Percentiles rank a stretch among this genome's conserved stretches.
Conservation (phyloP, 2,888 invertebrate genomes). For the Ditula angustiorana region DNA sequence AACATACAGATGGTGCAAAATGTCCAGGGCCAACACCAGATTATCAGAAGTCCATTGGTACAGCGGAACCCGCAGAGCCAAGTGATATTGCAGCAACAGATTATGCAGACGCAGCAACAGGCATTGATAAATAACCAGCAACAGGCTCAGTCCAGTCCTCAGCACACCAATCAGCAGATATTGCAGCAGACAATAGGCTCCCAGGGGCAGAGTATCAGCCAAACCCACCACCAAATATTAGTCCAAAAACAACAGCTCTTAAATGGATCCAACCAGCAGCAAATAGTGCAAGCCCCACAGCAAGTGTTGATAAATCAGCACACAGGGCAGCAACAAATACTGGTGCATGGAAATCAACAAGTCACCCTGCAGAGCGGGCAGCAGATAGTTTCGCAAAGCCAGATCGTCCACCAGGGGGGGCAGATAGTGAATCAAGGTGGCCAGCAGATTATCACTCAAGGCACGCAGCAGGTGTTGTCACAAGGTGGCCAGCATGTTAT, state of each 20-base stretch:
- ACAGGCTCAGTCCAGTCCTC: slow-evolving; percentile 78
- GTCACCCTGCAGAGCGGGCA: slow-evolving; percentile 79
- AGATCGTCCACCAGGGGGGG: slow-evolving; percentile 79
- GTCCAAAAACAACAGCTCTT: slow-evolving; percentile 86
- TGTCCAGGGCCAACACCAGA: slow-evolving; percentile 82
- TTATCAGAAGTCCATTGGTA: slow-evolving; percentile 77
- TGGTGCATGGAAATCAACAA: slow-evolving; percentile 81
- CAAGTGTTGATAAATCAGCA: slow-evolving; percentile 82
- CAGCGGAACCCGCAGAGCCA: slow-evolving; percentile 82
- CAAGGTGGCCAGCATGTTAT: slow-evolving; percentile 82
- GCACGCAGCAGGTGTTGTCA: slow-evolving; percentile 75
- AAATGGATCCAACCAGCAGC: slow-evolving; percentile 82
- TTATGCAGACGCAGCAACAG: slow-evolving; percentile 83
- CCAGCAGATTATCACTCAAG: slow-evolving; percentile 76
- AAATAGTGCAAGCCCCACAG: slow-evolving; percentile 81
- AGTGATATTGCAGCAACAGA: slow-evolving; percentile 84
- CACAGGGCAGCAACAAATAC: slow-evolving; percentile 79
- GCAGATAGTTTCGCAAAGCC: slow-evolving; percentile 78
- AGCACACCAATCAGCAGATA: slow-evolving; percentile 84
- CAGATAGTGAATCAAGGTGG: slow-evolving; percentile 78
- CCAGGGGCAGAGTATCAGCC: slow-evolving; percentile 80
- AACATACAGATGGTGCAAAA: slow-evolving; percentile 83
- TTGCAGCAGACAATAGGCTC: slow-evolving; percentile 86
- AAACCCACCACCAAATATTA: slow-evolving; percentile 80
- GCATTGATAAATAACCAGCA: slow-evolving; percentile 77